These are phyloP conservation scores for Pimephales promelas DNA, from an alignment of 2,113 vertebrate genomes.

Conservation along the genomic window DNA sequence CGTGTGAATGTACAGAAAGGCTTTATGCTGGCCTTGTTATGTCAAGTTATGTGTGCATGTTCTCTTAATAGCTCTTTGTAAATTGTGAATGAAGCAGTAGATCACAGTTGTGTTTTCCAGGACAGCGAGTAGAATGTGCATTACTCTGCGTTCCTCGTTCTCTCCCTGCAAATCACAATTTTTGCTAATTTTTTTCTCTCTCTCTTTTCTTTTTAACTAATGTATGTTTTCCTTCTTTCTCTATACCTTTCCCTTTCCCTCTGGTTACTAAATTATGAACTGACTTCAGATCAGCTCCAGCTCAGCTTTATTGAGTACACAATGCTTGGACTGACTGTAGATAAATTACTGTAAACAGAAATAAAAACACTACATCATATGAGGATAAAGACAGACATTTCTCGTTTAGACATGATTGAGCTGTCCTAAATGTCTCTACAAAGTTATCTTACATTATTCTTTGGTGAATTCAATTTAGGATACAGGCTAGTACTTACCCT, in stretches of 20 bases:
- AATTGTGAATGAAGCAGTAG: conserved; percentile 17
- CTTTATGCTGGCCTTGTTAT: background rate
- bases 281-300: conserved; percentile 27
- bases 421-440: background rate
- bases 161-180: background rate
- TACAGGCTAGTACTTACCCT: background rate
- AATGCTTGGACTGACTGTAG: background rate
- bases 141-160: background rate
- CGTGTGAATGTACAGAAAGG: background rate
- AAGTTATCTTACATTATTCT: background rate
- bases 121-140: background rate
- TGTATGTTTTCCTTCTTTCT: background rate
- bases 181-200: background rate
- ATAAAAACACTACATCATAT: background rate
- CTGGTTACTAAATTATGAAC: conserved; percentile 13
- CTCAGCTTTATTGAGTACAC: conserved; percentile 6
- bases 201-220: background rate
- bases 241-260: conserved; percentile 3
- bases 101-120: conserved; percentile 11
- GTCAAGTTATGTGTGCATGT: background rate
- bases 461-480: background rate
- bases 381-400: background rate
- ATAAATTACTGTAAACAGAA: background rate
- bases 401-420: background rate
- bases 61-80: conserved; percentile 17